Conservation (phyloP, 2,113 vertebrate species). For the Calidris pygmaea region DNA sequence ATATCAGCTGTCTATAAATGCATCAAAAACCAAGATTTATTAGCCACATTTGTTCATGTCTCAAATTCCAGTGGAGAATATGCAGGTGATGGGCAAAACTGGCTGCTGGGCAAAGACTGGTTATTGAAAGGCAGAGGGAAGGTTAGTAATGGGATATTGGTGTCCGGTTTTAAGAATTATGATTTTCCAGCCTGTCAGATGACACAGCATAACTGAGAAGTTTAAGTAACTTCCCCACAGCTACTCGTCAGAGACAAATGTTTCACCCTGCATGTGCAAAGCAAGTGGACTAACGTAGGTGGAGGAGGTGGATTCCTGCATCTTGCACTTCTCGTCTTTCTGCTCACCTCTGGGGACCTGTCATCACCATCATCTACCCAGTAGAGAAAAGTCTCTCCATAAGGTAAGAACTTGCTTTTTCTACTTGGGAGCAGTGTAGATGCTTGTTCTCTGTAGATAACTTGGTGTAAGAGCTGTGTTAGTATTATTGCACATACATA, state of each 20-base stretch:
- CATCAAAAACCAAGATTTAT: not conserved
- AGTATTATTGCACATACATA: not conserved
- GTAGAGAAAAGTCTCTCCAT: not conserved
- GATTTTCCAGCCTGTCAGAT: not conserved
- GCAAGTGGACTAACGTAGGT: not conserved
- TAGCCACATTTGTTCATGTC: not conserved
- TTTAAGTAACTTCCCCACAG: not conserved
- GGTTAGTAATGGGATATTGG: not conserved
- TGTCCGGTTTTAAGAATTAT: not conserved
- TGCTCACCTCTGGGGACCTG: not conserved
- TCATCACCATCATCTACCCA: not conserved
- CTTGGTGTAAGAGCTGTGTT: not conserved
- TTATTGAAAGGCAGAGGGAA: not conserved
- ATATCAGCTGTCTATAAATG: not conserved
- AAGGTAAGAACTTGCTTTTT: conserved; percentile 7
- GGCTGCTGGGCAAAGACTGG: not conserved
- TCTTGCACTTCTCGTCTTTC: not conserved
- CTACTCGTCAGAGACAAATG: not conserved
- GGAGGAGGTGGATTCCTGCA: not conserved
- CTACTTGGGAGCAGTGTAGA: not conserved
- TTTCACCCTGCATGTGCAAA: not conserved
- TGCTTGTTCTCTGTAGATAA: not conserved
- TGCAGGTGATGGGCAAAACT: not conserved
- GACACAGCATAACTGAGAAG: not conserved
- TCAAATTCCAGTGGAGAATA: not conserved